These are phyloP conservation scores for Neosilurus mollespiculum DNA, from an alignment of 2,797 vertebrate species.

Conservation along the genomic window DNA sequence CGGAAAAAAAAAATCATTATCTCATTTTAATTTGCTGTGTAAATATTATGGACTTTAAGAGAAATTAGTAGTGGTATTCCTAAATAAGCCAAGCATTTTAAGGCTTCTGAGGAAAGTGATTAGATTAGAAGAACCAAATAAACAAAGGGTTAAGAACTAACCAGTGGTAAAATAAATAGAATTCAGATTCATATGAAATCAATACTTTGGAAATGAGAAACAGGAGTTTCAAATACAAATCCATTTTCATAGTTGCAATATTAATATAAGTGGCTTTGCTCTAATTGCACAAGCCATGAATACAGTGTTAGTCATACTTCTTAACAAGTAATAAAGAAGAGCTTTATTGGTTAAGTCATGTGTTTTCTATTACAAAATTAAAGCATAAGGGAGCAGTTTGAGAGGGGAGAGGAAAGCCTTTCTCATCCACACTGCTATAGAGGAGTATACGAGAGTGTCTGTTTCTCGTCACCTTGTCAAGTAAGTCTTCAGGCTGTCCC, in stretches of 20 bases:
- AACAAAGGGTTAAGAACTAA: conserved; percentile 2
- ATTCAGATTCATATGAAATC: not conserved
- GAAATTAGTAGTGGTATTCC: conserved; percentile 32
- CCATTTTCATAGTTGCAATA: not conserved
- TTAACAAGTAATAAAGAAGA: conserved; percentile 20
- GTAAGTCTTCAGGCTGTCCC: conserved; percentile 42
- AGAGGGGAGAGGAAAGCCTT: conserved; percentile 14
- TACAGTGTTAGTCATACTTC: conserved; percentile 11
- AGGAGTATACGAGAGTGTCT: conserved; percentile 42
- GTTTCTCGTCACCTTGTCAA: conserved; percentile 50
- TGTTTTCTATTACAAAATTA: conserved; percentile 31
- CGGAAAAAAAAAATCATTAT: conserved; percentile 53
- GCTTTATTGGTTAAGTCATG: conserved; percentile 18
- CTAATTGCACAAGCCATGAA: conserved; percentile 11
- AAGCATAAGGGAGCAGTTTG: conserved; percentile 10
- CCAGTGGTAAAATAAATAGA: conserved; percentile 13
- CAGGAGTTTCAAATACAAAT: not conserved
- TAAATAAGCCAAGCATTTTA: conserved; percentile 44
- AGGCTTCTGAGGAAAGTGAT: conserved; percentile 16
- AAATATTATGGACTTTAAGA: conserved; percentile 53
- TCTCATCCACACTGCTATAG: conserved; percentile 33
- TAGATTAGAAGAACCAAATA: not conserved
- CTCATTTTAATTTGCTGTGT: conserved; percentile 55
- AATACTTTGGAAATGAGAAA: not conserved
- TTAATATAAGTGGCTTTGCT: conserved; percentile 10